Evolutionary conservation across 2,113 vertebrate species (phyloP), one percentile per base, ranked within the genome.

Genomic region (Baryphthengus martii): DNA sequence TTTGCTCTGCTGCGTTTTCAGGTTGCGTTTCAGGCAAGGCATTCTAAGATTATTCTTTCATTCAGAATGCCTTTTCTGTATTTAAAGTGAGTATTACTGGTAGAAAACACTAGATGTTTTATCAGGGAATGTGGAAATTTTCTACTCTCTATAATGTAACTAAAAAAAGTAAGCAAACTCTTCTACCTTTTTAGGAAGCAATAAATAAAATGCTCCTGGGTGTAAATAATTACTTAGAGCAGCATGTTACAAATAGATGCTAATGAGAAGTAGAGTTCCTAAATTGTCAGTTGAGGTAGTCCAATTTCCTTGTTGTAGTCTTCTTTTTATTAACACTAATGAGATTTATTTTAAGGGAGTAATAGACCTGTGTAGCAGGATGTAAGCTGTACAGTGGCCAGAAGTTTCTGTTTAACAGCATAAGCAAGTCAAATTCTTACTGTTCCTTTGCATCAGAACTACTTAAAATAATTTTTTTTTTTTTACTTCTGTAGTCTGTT

Each of bases 161-260:
- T 74, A 45, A 47, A 31, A 24, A 75, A 72, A 94, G 62, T 80
- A 84, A 84, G 65, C 21, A 63, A 80, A 40, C n/a, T 7, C n/a
- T 61, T 83, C 49, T 89, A n/a, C 71, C 31, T 91, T 80, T 72
- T 92, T 73, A 81, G 90, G 44, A 79, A 87, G 73, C 61, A 52
- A 31, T 73, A 93, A 71, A 50, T 70, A 42, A 88, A 92, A 71
- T 82, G 65, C 58, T 80, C 16, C 74, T 81, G 81, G 61, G 67
- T 95, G 17, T 91, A 95, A 94, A 85, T 88, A 93, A 95, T 96
- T 95, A 93, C 52, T 88, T 76, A 55, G 2, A 95, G 53, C 94
- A 95, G 91, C 95, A 68, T 90, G 95, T 77, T 95, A 63, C 85
- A 80, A 97, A 79, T 89, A 92, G 59, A 93, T 95, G 92, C 26